Base-by-base conservation (phyloP, 1,140 invertebrate genomes). In the Sipha flava region DNA sequence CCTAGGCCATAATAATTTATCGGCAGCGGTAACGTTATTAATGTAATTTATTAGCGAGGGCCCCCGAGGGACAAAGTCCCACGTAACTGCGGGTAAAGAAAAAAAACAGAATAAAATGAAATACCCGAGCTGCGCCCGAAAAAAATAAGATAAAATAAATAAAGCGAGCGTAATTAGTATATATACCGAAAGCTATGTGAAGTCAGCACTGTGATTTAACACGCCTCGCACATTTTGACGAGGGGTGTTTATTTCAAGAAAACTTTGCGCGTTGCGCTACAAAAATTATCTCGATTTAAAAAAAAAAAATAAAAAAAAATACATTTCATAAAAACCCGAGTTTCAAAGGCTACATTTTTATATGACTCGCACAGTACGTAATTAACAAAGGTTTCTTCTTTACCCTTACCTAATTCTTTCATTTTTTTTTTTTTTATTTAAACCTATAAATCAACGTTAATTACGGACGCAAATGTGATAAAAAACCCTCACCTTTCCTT, bases 371-470 rank as follows among this genome's bases (percentile, higher is more conserved):
- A 2, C 62, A 6, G 62, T 66, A 21, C 26, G 21, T 66, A 66
- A 43, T 66, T 43, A 70, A 70, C 66, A 70, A 70, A 70, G 66
- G 66, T 70, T 70, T 70, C 40, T 70, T 66, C 64, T 66, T 66
- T 14, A 14, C 64, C 31, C 34, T 43, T 26, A 26, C 23, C 66
- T 6, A 29, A 45, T 18, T 21, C 21, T 37, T 16, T 40, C 43
- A 40, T 66, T 23, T 40, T 21, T 37, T 40, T 64, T 66, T 40
- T 10, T 16, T 66, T 49, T n/a, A 2, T 43, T 66, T 12, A 10
- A 12, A 23, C 66, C 40, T 31, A 70, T 70, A 70, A 70, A 70
- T 70, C 66, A 70, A 70, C 66, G 66, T 70, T 70, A 70, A 70
- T 70, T 70, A 70, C 66, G 40, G 66, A 70, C 66, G 66, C 26